Base-by-base conservation (phyloP, 2,113 vertebrate species). In the Columbina picui region DNA sequence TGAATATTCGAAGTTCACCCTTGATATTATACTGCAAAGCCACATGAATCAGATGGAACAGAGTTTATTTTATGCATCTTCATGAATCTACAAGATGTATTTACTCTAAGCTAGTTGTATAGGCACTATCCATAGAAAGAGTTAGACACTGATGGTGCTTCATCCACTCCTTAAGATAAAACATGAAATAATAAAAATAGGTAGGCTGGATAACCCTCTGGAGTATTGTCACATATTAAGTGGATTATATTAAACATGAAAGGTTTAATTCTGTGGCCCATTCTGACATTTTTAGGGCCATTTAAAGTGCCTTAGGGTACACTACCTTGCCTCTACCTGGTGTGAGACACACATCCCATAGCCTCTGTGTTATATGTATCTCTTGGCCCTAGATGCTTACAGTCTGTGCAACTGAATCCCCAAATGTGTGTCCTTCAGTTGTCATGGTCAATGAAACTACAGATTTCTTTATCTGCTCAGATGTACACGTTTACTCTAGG, bases 401-500 rank as follows among this genome's bases (percentile, higher is more conserved):
- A 8, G 13, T 3, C 9, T 32, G 7, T 22, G 15, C 38, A 70
- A 14, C 32, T 32, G 27, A 76, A 36, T 23, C 27, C 17, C 26
- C 78, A 27, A 89, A 52, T 0, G 0, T 14, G 32, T 16, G 7
- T 32, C 12, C 23, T 23, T 82, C 32, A 29, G 20, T 18, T 4
- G 3, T 11, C 26, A 10, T 5, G 15, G 30, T 30, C 56, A 79
- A 11, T 26, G 26, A 78, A 74, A 59, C 1, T 4, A 47, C 23
- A 55, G 17, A n/a, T 67, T 81, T 59, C 34, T 32, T 78, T 67
- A 23, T 36, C 27, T 52, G 53, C 41, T 59, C 13, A 60, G 29
- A 45, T 25, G 32, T 19, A 11, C 0, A 0, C 12, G 5, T 61
- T 84, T 71, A 30, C 6, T 68, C 15, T 8, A 47, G 21, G 10